Evolutionary conservation across 2,888 invertebrate species (phyloP).

Genomic region (Metalampra italica): DNA sequence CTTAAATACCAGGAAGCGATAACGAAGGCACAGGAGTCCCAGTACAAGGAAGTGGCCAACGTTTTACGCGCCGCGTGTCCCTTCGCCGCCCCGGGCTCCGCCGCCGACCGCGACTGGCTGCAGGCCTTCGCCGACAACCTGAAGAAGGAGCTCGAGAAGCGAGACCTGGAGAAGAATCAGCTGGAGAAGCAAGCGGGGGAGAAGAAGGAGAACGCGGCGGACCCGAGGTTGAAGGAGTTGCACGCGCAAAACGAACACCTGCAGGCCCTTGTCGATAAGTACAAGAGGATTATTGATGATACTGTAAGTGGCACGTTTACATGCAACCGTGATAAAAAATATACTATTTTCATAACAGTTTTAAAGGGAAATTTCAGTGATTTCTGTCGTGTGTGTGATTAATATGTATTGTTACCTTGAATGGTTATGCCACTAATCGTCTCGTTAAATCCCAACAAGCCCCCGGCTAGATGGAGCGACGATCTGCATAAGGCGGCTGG

Average conservation of each 20-base stretch:
- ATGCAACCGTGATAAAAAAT: too few relatives aligned
- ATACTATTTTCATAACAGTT: too few relatives aligned
- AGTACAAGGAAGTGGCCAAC: slow-evolving; percentile 78
- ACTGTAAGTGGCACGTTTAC: slow-evolving; percentile 78
- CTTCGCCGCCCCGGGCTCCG: slow-evolving; percentile 35
- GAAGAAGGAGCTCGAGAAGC: slow-evolving; percentile 25
- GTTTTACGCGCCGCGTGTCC: slow-evolving; percentile 53
- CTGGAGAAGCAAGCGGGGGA: slow-evolving; percentile 7
- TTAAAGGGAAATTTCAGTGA: too few relatives aligned
- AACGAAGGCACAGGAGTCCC: slow-evolving; percentile 76
- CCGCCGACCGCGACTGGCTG: slow-evolving; percentile 45
- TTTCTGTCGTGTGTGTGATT: too few relatives aligned
- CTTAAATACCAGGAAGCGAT: slow-evolving; percentile 46
- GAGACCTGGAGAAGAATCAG: slow-evolving; percentile 11
- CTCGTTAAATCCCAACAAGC: too few relatives aligned
- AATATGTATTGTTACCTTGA: too few relatives aligned
- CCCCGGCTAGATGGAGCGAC: too few relatives aligned
- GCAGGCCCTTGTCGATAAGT: slow-evolving; percentile 81
- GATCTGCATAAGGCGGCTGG: too few relatives aligned
- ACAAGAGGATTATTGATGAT: slow-evolving; percentile 86
- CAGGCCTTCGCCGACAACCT: slow-evolving; percentile 53
- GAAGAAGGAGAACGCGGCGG: slow-evolving; percentile 21
- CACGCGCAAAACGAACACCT: slow-evolving; percentile 81
- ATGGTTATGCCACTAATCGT: too few relatives aligned
- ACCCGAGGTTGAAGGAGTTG: slow-evolving; percentile 63